phyloP scores from a whole-genome alignment of 2,113 vertebrate genomes.

The Pygoscelis adeliae region DNA sequence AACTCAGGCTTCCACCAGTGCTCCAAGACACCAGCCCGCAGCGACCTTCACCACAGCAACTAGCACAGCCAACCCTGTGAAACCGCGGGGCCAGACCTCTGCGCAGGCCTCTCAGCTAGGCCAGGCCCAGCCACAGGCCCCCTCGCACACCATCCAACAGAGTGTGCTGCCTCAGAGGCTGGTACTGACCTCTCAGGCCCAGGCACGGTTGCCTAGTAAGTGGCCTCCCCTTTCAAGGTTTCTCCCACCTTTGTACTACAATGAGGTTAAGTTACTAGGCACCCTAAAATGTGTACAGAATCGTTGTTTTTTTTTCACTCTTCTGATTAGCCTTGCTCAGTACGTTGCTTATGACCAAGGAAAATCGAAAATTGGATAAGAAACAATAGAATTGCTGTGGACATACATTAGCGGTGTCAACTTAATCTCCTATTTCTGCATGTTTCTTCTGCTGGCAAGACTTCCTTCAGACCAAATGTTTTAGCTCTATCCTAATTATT shows the following conservation, averaged over 20 bases:
- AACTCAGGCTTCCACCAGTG: slow-evolving; percentile 84
- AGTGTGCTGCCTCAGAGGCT: slow-evolving; percentile 93
- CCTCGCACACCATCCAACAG: slow-evolving; percentile 83
- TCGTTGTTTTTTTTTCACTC: slow-evolving; percentile 72
- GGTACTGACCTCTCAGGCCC: slow-evolving; percentile 96
- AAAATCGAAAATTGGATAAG: slow-evolving; percentile 69
- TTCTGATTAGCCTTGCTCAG: slow-evolving; percentile 70
- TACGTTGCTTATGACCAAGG: slow-evolving; percentile 54
- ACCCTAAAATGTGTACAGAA: slow-evolving; percentile 73
- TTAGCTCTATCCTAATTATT: slow-evolving; percentile 65
- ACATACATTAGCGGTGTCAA: slow-evolving; percentile 75
- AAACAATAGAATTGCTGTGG: slow-evolving; percentile 73
- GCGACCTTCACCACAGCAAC: slow-evolving; percentile 79
- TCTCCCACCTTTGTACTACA: slow-evolving; percentile 69
- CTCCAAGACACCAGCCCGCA: slow-evolving; percentile 85
- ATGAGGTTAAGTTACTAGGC: slow-evolving; percentile 69
- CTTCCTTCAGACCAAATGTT: slow-evolving; percentile 65
- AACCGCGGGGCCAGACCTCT: slow-evolving; percentile 76
- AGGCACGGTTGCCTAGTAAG: slow-evolving; percentile 99
- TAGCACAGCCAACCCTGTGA: slow-evolving; percentile 82
- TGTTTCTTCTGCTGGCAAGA: slow-evolving; percentile 77
- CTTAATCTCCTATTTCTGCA: slow-evolving; percentile 81
- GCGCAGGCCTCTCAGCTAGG: slow-evolving; percentile 76
- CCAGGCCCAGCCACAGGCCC: slow-evolving; percentile 83
- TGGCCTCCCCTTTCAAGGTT: slow-evolving; percentile 81